Percentiles rank a stretch among this genome's conserved stretches.
Evolutionary conservation across 2,113 vertebrate genomes (phyloP).

Genomic region (Theropithecus gelada): DNA sequence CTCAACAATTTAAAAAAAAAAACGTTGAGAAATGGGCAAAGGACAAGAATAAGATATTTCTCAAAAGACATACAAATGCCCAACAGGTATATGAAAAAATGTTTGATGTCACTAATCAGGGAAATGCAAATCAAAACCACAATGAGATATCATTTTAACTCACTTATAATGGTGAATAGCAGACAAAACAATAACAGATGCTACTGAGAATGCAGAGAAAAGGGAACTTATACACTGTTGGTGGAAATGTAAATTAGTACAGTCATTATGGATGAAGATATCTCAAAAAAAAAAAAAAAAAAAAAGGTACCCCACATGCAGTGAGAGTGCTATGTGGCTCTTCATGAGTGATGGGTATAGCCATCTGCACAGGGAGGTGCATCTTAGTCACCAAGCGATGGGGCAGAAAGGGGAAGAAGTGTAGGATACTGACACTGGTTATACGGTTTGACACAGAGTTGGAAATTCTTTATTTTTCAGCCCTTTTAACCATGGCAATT

Average conservation of each 20-base stretch:
- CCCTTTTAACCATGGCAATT: neutral
- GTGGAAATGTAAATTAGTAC: neutral
- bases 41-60: neutral
- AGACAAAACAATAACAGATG: neutral
- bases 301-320: neutral
- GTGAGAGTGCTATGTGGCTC: rapidly evolving
- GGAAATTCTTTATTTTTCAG: neutral
- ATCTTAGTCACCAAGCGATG: neutral
- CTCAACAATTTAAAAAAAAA: neutral
- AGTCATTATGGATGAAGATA: neutral
- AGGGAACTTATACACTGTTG: neutral
- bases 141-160: neutral
- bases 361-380: too few relatives aligned
- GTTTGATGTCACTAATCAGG: neutral
- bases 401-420: neutral
- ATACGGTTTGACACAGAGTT: neutral
- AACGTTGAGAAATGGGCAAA: neutral
- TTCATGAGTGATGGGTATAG: neutral
- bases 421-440: neutral
- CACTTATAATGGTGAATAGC: neutral
- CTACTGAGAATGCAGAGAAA: neutral
- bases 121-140: neutral
- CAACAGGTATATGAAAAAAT: neutral
- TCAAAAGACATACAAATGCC: neutral
- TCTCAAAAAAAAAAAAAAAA: neutral